Evolutionary conservation across 2,113 vertebrate genomes (phyloP).

Genomic region (Acrocephalus kingi): DNA sequence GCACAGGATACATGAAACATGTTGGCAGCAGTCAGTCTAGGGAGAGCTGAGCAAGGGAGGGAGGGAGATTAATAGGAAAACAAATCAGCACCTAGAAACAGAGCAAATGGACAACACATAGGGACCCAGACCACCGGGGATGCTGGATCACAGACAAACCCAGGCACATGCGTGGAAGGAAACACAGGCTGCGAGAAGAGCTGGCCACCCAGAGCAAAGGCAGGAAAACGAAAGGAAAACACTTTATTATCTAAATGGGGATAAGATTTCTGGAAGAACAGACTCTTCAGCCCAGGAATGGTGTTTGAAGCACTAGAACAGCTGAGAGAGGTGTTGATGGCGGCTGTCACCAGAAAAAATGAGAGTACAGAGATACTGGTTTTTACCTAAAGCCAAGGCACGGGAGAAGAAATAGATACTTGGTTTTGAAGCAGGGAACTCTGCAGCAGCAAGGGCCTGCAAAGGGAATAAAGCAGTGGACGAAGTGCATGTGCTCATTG

Average conservation of each 20-base stretch:
- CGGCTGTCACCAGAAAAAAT: conserved; percentile 22
- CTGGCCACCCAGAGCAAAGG: background rate
- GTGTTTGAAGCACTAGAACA: conserved; percentile 38
- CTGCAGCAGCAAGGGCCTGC: background rate
- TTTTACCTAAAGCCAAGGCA: conserved; percentile 31
- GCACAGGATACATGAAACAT: background rate
- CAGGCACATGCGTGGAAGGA: background rate
- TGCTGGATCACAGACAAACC: conserved; percentile 27
- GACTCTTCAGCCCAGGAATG: conserved; percentile 3
- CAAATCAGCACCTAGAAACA: conserved; percentile 59
- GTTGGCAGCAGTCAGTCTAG: background rate
- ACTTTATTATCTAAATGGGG: conserved; percentile 35
- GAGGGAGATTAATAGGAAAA: conserved; percentile 43
- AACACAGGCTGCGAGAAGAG: background rate
- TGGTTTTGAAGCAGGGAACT: background rate
- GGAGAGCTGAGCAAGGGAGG: conserved; percentile 10
- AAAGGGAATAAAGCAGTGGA: background rate
- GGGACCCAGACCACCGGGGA: conserved; percentile 7
- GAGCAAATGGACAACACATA: background rate
- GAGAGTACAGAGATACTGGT: background rate
- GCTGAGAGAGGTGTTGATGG: conserved; percentile 42
- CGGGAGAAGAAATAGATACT: background rate
- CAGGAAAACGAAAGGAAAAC: background rate
- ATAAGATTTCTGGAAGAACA: conserved; percentile 4
- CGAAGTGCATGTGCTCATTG: background rate